phyloP scores from a whole-genome alignment of 2,888 invertebrate genomes.

The Mythimna albipuncta region DNA sequence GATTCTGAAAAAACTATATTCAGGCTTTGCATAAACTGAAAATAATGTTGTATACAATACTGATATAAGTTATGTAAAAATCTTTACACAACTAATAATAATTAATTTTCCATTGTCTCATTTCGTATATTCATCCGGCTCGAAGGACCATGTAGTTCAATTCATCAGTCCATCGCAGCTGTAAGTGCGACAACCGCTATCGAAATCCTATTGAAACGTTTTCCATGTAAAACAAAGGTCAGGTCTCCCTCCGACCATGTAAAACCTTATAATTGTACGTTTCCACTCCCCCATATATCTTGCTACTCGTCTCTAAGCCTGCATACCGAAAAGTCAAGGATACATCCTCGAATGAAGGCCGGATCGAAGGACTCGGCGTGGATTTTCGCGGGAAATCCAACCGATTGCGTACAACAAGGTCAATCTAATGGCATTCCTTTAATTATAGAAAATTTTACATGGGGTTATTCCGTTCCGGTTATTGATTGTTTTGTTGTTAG shows the following conservation, averaged over 20 bases:
- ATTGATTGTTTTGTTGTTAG: neutral
- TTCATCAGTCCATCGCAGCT: neutral
- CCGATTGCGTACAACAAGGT: slow-evolving; percentile 47
- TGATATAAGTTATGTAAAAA: neutral
- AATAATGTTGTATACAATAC: neutral
- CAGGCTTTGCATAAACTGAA: too few relatives aligned
- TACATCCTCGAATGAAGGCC: slow-evolving; percentile 58
- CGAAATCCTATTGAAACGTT: slow-evolving; percentile 44
- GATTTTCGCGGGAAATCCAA: slow-evolving; percentile 37
- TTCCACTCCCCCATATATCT: slow-evolving; percentile 55
- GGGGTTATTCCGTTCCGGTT: neutral
- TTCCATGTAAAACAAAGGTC: slow-evolving; percentile 45
- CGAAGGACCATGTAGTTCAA: neutral
- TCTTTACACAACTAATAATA: neutral
- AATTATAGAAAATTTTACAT: slow-evolving; percentile 18
- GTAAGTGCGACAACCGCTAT: slow-evolving; percentile 5
- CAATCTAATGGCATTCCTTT: slow-evolving; percentile 28
- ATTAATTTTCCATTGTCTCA: slow-evolving; percentile 5
- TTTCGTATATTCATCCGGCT: neutral
- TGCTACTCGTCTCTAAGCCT: slow-evolving; percentile 53
- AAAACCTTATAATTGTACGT: slow-evolving; percentile 31
- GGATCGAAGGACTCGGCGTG: slow-evolving; percentile 36
- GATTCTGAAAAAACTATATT: too few relatives aligned
- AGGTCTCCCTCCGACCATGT: slow-evolving; percentile 2
- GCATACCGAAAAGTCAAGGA: slow-evolving; percentile 64